Conservation (phyloP, 2,888 invertebrate species). For the Nomada fabriciana region DNA sequence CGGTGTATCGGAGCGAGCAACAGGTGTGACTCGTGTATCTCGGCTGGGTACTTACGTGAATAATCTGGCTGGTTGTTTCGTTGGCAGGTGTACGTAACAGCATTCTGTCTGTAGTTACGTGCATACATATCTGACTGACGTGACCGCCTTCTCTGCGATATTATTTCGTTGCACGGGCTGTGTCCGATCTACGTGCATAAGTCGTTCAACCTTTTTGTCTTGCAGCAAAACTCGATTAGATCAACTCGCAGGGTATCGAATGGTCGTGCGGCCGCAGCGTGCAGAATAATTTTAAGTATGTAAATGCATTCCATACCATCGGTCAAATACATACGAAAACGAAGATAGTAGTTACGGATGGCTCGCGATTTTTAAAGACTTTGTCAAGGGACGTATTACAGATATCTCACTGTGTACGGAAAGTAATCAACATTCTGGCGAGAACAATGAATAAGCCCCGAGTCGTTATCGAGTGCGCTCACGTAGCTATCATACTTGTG, state of each 20-base stretch:
- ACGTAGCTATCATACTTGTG: constrained; percentile 9
- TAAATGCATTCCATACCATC: neutral
- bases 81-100: constrained; percentile 47
- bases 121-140: constrained; percentile 27
- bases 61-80: constrained; percentile 62
- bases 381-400: too few species aligned
- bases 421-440: constrained; percentile 44
- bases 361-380: too few species aligned
- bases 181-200: constrained; percentile 25
- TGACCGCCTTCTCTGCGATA: constrained; percentile 45
- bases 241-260: constrained; percentile 1
- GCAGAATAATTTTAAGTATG: neutral
- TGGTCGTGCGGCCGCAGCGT: neutral
- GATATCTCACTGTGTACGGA: neutral
- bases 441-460: constrained; percentile 14
- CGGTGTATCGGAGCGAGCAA: constrained; percentile 60
- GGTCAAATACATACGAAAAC: too few species aligned
- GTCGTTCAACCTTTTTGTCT: constrained; percentile 31
- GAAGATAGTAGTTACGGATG: too few species aligned
- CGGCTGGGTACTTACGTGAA: constrained; percentile 59
- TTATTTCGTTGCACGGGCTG: constrained; percentile 43
- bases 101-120: neutral
- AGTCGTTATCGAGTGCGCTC: constrained; percentile 28
- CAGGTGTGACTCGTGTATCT: constrained; percentile 67
- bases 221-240: constrained; percentile 46